These are phyloP conservation scores for Prietella phreatophila DNA, from an alignment of 2,113 vertebrate genomes.

Conservation along the genomic window DNA sequence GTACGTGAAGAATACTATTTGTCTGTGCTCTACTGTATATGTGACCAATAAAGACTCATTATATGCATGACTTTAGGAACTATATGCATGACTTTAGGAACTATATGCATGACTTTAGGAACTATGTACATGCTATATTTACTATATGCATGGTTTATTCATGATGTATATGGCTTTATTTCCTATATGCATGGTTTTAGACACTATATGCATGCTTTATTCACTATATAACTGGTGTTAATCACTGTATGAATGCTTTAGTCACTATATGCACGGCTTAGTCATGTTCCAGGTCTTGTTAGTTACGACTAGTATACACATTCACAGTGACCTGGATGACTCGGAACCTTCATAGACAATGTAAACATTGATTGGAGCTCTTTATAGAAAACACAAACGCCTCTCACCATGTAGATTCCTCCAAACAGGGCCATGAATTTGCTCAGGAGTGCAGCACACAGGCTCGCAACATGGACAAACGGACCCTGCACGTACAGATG, in stretches of 20 bases:
- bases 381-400: not conserved
- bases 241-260: not conserved
- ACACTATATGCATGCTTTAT: too few relatives aligned
- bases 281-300: not conserved
- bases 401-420: slow-evolving; percentile 87
- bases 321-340: not conserved
- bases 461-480: slow-evolving; percentile 90
- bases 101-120: not conserved
- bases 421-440: slow-evolving; percentile 94
- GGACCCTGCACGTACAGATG: slow-evolving; percentile 63
- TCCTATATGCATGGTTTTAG: not conserved
- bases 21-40: too few relatives aligned
- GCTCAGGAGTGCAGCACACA: slow-evolving; percentile 89
- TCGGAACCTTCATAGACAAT: not conserved
- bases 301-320: not conserved
- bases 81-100: not conserved
- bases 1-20: too few relatives aligned
- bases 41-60: too few relatives aligned
- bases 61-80: not conserved
- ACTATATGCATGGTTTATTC: not conserved
- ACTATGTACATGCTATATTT: not conserved
- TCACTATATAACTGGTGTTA: too few relatives aligned
- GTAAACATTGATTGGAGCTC: not conserved
- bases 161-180: too few relatives aligned
- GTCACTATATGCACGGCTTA: too few relatives aligned